Conservation (phyloP, 2,113 vertebrate species). For the Lipophrys pholis region DNA sequence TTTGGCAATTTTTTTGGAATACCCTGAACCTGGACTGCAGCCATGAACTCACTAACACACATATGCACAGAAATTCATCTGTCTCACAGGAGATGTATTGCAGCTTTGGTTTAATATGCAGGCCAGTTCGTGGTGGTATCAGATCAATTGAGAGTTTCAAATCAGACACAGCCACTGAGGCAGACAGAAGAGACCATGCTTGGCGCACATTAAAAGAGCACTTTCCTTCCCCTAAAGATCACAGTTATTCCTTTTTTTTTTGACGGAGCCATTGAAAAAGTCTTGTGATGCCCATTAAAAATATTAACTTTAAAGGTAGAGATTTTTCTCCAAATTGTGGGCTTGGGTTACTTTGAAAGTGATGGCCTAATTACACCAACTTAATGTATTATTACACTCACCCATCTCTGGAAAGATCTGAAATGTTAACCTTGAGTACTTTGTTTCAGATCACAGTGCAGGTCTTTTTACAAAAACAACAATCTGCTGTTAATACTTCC, state of each 20-base stretch:
- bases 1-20: conserved; percentile 22
- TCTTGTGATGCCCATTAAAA: conserved; percentile 76
- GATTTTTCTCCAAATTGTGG: conserved; percentile 45
- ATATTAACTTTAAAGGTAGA: conserved; percentile 66
- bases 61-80: conserved; percentile 43
- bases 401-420: conserved; percentile 49
- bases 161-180: conserved; percentile 71
- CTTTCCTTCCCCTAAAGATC: conserved; percentile 66
- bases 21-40: conserved; percentile 52
- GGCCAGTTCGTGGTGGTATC: conserved; percentile 73
- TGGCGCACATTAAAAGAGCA: conserved; percentile 71
- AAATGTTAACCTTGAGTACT: conserved; percentile 28
- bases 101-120: conserved; percentile 69
- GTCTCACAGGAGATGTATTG: conserved; percentile 50
- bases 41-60: conserved; percentile 44
- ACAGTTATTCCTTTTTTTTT: conserved; percentile 60
- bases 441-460: conserved; percentile 12
- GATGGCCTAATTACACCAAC: conserved; percentile 67
- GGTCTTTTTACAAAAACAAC: conserved; percentile 5
- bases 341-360: conserved; percentile 65
- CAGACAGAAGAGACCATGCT: conserved; percentile 71
- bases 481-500: conserved; percentile 34
- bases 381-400: conserved; percentile 56
- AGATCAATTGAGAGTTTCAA: conserved; percentile 75
- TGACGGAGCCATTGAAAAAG: conserved; percentile 65